Base-by-base conservation (phyloP, 2,888 invertebrate species). In the Sialis lutaria region DNA sequence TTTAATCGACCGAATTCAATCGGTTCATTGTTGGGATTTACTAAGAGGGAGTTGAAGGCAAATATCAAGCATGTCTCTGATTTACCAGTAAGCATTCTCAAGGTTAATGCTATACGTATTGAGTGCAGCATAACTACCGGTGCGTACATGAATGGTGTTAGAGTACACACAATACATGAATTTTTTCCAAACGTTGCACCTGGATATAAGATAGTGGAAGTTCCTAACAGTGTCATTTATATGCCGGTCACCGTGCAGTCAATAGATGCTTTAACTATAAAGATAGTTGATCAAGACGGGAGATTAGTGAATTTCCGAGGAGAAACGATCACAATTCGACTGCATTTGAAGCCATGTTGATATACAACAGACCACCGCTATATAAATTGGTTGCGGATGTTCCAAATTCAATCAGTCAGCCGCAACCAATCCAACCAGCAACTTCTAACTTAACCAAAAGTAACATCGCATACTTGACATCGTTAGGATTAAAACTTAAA, bases 161-260 rank as follows among this genome's bases (percentile, higher is more conserved):
- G 22, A 22, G 22, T 22, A 22, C 22, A 22, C 22, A 22, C 22
- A 2, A 22, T 22, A 22, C 22, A 22, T 22, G 22, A 22, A 22
- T 22, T 22, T 22, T 22, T 22, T 22, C 22, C 22, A 22, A 22
- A 22, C 22, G 22, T 22, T 22, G 22, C 22, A 22, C 22, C 22
- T 22, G 22, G 22, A 22, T 22, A 22, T 22, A 22, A 22, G 22
- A 22, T 22, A 22, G 22, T 22, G 4, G 22, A 54, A 50, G 54
- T 55, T n/a, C 60, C 60, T 6, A 48, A 45, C 46, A 58, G 58
- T 54, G 53, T 58, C 6, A 57, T 60, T 46, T 61, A 60, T 55
- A 55, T 61, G 49, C 60, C 59, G 9, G 53, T 61, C 10, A 57
- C 51, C 45, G 50, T 52, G 9, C 51, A 42, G 46, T 46, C 45